Evolutionary conservation across 30 jellyfish, hydroid and myxozoan genomes (phyloP).

Genomic region (Hydractinia symbiolongicarpus): DNA sequence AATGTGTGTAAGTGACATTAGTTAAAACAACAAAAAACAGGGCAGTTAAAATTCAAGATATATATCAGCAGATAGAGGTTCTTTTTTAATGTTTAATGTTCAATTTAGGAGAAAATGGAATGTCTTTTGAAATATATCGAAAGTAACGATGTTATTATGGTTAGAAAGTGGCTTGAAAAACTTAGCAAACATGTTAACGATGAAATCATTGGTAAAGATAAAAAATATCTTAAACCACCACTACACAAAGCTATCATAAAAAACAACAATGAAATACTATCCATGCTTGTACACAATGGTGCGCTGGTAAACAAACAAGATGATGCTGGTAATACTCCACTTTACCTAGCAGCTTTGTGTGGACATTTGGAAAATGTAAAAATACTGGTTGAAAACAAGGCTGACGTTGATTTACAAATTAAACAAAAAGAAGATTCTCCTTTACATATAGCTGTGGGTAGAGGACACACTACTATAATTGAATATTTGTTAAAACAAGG

Average conservation of each 20-base stretch:
- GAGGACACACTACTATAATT: constrained; percentile 63
- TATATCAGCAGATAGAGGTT: too few species aligned
- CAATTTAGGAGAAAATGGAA: background rate
- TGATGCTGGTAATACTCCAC: constrained; percentile 1
- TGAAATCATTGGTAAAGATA: background rate
- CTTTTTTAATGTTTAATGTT: too few species aligned
- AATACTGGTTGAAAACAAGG: background rate
- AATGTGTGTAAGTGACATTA: too few species aligned
- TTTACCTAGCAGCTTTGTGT: constrained; percentile 5
- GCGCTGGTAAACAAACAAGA: background rate
- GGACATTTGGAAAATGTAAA: background rate
- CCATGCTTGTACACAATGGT: background rate
- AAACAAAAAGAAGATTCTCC: constrained; percentile 75
- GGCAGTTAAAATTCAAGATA: too few species aligned
- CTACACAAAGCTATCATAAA: background rate
- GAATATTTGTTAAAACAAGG: constrained; percentile 26
- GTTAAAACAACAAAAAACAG: too few species aligned
- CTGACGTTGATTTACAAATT: background rate
- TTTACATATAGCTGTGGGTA: constrained; percentile 82
- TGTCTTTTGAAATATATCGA: background rate
- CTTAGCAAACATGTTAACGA: background rate
- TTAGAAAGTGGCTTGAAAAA: background rate
- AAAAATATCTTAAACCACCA: background rate
- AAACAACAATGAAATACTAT: background rate
- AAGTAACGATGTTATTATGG: background rate